A percentile compares a stretch with the other conserved stretches of the same genome.
phyloP scores from a whole-genome alignment of 2,797 vertebrate species.

The Gymnocypris eckloni region DNA sequence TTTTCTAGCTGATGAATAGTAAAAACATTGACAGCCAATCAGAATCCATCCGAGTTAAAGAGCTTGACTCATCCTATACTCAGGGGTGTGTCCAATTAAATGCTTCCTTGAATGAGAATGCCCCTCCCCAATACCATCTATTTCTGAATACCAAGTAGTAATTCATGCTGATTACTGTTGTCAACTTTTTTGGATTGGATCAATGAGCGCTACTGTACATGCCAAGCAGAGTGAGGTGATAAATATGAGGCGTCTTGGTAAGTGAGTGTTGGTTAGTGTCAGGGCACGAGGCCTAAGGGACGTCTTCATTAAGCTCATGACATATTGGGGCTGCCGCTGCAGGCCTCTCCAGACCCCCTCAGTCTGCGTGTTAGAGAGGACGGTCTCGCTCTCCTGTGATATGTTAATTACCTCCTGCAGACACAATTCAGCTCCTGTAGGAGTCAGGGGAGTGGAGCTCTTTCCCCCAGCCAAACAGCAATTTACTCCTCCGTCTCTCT shows the following conservation, averaged over 20 bases:
- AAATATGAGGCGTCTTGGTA: conserved; percentile 7
- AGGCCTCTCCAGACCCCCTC: conserved; percentile 29
- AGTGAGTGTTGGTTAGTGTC: conserved; percentile 28
- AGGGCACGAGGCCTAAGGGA: conserved; percentile 24
- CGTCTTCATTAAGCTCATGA: conserved; percentile 50
- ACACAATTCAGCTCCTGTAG: background rate
- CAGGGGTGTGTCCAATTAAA: background rate
- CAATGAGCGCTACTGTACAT: background rate
- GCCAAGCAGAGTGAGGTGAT: background rate
- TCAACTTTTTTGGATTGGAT: background rate
- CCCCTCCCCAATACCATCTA: background rate
- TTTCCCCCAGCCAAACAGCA: background rate
- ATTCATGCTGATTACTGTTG: background rate
- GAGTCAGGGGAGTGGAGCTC: background rate
- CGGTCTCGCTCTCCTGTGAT: conserved; percentile 7
- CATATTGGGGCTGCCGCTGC: conserved; percentile 38
- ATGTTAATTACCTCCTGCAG: conserved; percentile 32
- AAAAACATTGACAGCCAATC: background rate
- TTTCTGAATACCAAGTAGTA: background rate
- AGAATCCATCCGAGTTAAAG: background rate
- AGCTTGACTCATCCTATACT: background rate
- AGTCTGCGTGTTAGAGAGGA: conserved; percentile 34
- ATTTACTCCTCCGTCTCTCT: conserved; percentile 21
- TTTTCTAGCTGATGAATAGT: background rate
- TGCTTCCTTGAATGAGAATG: background rate